These are phyloP conservation scores for Fringilla coelebs DNA, from an alignment of 2,797 vertebrate genomes.

Conservation along the genomic window DNA sequence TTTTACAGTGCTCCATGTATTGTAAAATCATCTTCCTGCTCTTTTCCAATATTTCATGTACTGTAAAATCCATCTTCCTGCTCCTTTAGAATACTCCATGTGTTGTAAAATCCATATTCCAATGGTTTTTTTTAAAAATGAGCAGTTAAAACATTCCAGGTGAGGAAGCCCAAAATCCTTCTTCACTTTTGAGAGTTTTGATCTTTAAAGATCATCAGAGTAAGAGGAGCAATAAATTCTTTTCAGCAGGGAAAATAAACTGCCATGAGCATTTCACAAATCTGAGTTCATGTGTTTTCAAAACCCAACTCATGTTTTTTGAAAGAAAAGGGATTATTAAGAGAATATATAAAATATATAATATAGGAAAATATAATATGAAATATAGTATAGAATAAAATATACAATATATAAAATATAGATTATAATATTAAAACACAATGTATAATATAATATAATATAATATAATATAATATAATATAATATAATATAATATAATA, in stretches of 20 bases:
- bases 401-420: no score
- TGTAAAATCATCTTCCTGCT: neutral
- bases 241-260: neutral
- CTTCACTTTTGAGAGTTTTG: neutral
- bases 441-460: no score
- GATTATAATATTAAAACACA: no score
- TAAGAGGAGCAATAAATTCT: neutral
- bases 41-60: accelerated
- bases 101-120: neutral
- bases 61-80: neutral
- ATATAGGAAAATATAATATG: no score
- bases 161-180: neutral
- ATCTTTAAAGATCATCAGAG: neutral
- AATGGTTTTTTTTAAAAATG: neutral
- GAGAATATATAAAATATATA: neutral
- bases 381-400: no score
- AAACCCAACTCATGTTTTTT: neutral
- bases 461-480: no score
- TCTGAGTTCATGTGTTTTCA: neutral
- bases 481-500: neutral
- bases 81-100: accelerated
- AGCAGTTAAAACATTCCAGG: no score
- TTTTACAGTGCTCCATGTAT: accelerated
- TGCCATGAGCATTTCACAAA: neutral
- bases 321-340: neutral